Evolutionary conservation across 2,888 invertebrate genomes (phyloP).

Genomic region (Nephrotoma guestfalica): DNA sequence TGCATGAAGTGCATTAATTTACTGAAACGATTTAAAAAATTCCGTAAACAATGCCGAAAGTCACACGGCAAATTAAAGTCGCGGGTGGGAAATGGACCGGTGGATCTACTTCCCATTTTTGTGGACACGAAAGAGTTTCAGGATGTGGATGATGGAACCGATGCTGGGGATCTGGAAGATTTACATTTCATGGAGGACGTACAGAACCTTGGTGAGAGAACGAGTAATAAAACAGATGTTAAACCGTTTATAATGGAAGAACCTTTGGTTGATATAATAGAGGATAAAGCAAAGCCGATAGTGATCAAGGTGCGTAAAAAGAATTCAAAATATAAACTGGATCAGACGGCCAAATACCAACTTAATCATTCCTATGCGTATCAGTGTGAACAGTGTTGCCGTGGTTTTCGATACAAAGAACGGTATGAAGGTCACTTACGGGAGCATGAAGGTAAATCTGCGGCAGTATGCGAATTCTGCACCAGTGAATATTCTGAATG

Average conservation of each 20-base stretch:
- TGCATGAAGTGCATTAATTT: neutral
- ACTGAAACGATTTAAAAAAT: neutral
- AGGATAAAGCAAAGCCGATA: too few relatives aligned
- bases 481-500: neutral
- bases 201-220: too few relatives aligned
- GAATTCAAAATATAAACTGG: too few relatives aligned
- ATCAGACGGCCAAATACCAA: neutral
- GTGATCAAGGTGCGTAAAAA: neutral
- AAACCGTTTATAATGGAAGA: too few relatives aligned
- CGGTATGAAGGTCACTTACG: constrained; percentile 1
- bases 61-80: neutral
- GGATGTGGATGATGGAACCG: neutral
- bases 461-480: constrained; percentile 4
- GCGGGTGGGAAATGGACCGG: neutral
- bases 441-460: constrained; percentile 1
- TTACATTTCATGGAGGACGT: too few relatives aligned
- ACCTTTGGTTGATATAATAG: neutral
- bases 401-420: constrained; percentile 1
- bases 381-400: neutral
- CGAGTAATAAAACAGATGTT: too few relatives aligned
- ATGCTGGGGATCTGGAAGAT: neutral
- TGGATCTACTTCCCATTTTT: neutral
- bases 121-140: neutral
- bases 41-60: neutral
- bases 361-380: neutral